A percentile compares a stretch with the other conserved stretches of the same genome.
phyloP scores from a whole-genome alignment of 1,140 invertebrate species.

The Berghia stephanieae region DNA sequence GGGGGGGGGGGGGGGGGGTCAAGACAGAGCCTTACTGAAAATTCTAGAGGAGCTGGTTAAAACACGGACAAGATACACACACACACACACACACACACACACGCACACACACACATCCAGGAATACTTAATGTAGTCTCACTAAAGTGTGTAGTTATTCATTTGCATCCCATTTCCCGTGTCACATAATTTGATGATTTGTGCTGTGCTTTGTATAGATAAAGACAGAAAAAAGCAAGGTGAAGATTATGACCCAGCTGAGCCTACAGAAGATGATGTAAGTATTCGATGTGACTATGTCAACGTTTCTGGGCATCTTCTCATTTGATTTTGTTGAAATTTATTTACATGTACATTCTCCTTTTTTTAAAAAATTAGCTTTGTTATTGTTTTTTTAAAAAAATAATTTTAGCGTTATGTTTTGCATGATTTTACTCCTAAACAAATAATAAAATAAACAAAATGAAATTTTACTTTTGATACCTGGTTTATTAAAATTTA shows the following conservation, averaged over 20 bases:
- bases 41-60: no score
- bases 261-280: slow-evolving; percentile 42
- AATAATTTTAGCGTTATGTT: background rate
- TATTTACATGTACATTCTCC: background rate
- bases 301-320: background rate
- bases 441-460: background rate
- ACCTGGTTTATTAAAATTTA: background rate
- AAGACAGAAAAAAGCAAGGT: background rate
- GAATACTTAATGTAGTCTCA: no score
- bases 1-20: no score
- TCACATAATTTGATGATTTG: no score
- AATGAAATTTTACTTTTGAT: background rate
- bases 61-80: no score
- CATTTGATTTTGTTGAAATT: background rate
- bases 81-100: no score
- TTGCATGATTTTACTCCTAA: background rate
- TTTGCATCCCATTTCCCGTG: no score
- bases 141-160: no score
- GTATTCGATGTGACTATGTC: slow-evolving; percentile 15
- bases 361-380: background rate
- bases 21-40: no score
- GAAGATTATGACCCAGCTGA: slow-evolving; percentile 40
- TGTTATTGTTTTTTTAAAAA: background rate
- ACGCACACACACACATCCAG: no score
- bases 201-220: no score